Evolutionary conservation across 2,888 invertebrate genomes (phyloP).

Genomic region (Agonopterix subpropinquella): DNA sequence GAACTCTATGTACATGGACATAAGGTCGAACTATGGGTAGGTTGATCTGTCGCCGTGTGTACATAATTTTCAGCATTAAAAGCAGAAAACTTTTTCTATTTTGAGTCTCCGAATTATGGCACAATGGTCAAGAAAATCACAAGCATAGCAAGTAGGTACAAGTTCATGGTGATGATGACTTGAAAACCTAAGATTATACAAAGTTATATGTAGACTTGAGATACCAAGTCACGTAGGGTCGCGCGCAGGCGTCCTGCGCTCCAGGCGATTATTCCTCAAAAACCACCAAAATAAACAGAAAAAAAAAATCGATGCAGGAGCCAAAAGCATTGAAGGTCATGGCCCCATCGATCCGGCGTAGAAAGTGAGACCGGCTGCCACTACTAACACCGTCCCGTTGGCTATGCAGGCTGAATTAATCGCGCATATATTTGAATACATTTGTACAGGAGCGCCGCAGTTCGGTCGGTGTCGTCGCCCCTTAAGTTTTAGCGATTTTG

Average conservation of each 20-base stretch:
- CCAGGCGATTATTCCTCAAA: too few relatives aligned
- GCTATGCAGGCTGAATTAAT: constrained; percentile 77
- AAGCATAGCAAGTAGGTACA: too few relatives aligned
- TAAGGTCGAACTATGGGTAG: too few relatives aligned
- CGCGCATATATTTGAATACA: constrained; percentile 77
- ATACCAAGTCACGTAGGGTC: background rate
- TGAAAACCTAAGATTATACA: too few relatives aligned
- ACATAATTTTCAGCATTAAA: too few relatives aligned
- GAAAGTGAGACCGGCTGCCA: constrained; percentile 74
- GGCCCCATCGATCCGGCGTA: constrained; percentile 73
- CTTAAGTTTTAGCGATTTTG: constrained; percentile 72
- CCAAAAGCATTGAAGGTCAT: constrained; percentile 71
- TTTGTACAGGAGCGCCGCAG: constrained; percentile 53
- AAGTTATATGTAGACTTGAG: background rate
- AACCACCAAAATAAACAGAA: too few relatives aligned
- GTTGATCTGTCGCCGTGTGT: too few relatives aligned
- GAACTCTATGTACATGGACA: too few relatives aligned
- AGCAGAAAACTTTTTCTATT: too few relatives aligned
- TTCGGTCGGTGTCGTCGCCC: constrained; percentile 68
- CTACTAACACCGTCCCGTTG: constrained; percentile 75
- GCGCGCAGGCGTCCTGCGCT: background rate
- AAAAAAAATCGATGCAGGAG: constrained; percentile 58
- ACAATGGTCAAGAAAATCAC: too few relatives aligned
- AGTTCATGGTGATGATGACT: too few relatives aligned
- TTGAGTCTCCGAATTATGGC: too few relatives aligned